Evolutionary conservation across 2,888 invertebrate species (phyloP), one percentile per base, ranked within the genome.

Genomic region (Xylota sylvarum): DNA sequence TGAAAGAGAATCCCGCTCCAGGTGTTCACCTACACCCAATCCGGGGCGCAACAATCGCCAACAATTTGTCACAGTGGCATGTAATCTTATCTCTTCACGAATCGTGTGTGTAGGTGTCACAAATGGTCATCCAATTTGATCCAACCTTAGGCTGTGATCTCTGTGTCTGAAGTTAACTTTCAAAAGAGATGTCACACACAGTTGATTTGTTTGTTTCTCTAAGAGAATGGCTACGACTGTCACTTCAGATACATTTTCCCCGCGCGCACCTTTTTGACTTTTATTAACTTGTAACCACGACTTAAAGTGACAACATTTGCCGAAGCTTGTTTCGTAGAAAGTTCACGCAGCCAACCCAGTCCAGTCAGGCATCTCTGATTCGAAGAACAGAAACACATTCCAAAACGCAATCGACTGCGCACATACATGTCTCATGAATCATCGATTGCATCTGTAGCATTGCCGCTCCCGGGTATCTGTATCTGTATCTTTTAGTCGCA

Each of bases 401-500:
- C 79, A 23, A 65, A 80, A 80, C 70, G 80, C 73, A 85, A 76
- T 74, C 74, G 74, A 85, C 37, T 70, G 80, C 70, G 80, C 70
- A 52, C 40, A 58, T 60, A 76, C 80, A 79, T 19, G 84, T 80
- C 80, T 65, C 80, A 80, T 85, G 84, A 85, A 80, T 85, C 84
- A 85, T 85, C 80, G 80, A 80, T 80, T 85, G 69, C 70, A 85
- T 84, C 84, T 73, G 35, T 65, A 19, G 35, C 23, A 67, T 27
- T 37, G 64, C 55, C 58, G 73, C 79, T 84, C 48, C 67, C 17
- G 84, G 73, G 62, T 79, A 79, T 74, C 84, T 19, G 23, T n/a
- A n/a, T 10, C 56, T 10, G 65, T 72, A 77, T 82, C 82, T 82
- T 77, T 65, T 74, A 40, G 37, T 58, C 19, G 58, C 10, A 17